Conservation (phyloP, 2,113 vertebrate genomes). For the Nettapus auritus region DNA sequence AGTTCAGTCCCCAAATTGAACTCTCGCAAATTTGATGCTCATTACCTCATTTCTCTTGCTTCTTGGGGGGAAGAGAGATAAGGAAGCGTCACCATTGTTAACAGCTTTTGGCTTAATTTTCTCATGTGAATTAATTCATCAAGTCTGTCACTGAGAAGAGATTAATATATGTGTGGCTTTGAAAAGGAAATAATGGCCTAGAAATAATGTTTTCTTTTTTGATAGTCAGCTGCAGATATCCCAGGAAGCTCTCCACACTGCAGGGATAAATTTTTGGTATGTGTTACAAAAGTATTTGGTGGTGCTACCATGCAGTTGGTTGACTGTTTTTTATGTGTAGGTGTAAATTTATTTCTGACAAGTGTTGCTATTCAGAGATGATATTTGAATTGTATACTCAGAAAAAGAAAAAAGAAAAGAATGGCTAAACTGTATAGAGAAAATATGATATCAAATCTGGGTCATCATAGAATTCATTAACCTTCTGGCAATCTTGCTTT, state of each 20-base stretch:
- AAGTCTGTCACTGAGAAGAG: not conserved
- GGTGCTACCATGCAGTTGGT: not conserved
- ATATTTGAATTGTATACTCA: constrained; percentile 1
- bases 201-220: not conserved
- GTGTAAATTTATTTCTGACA: constrained; percentile 39
- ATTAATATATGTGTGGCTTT: not conserved
- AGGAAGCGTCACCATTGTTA: not conserved
- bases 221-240: not conserved
- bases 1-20: not conserved
- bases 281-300: not conserved
- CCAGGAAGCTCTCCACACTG: not conserved
- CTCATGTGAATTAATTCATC: not conserved
- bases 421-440: not conserved
- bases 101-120: not conserved
- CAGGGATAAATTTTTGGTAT: not conserved
- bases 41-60: not conserved
- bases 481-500: not conserved
- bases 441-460: not conserved
- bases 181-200: not conserved
- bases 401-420: not conserved
- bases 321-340: not conserved
- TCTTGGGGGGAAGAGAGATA: not conserved
- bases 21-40: not conserved
- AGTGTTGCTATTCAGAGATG: constrained; percentile 44
- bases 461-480: not conserved